These are phyloP conservation scores for Drosophila mayaguana DNA, from an alignment of 2,888 invertebrate genomes.

Conservation along the genomic window DNA sequence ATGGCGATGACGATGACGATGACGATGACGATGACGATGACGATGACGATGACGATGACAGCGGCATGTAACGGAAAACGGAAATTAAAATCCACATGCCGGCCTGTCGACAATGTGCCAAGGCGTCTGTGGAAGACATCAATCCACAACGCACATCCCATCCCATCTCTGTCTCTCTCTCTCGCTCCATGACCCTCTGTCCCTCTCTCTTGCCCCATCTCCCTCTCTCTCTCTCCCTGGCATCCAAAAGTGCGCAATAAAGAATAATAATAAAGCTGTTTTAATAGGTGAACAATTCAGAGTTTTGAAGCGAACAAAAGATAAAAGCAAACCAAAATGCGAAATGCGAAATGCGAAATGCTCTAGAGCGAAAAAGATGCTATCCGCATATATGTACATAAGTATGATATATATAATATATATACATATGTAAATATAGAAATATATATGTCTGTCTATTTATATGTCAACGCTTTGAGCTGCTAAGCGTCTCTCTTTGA, in stretches of 20 bases:
- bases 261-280: conserved; percentile 35
- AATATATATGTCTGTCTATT: neutral
- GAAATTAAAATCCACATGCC: conserved; percentile 70
- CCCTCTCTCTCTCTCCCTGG: neutral
- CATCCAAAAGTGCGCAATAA: conserved; percentile 29
- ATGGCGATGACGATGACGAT: conserved; percentile 26
- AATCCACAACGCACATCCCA: conserved; percentile 15
- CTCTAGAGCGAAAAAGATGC: neutral
- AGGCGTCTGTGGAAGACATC: conserved; percentile 30
- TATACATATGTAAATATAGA: neutral
- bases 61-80: conserved; percentile 66
- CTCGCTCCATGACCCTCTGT: too few relatives aligned
- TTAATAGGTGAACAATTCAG: conserved; percentile 25
- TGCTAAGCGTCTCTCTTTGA: too few relatives aligned
- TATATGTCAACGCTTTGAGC: too few relatives aligned
- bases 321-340: conserved; percentile 29
- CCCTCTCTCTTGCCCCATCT: neutral
- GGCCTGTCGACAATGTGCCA: conserved; percentile 44
- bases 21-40: conserved; percentile 28
- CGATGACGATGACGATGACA: conserved; percentile 60
- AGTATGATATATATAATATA: neutral
- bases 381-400: neutral
- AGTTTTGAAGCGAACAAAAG: conserved; percentile 31
- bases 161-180: neutral
- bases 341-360: conserved; percentile 16